Conservation (phyloP, 2,797 vertebrate genomes). For the Phrynocephalus vlangalii region DNA sequence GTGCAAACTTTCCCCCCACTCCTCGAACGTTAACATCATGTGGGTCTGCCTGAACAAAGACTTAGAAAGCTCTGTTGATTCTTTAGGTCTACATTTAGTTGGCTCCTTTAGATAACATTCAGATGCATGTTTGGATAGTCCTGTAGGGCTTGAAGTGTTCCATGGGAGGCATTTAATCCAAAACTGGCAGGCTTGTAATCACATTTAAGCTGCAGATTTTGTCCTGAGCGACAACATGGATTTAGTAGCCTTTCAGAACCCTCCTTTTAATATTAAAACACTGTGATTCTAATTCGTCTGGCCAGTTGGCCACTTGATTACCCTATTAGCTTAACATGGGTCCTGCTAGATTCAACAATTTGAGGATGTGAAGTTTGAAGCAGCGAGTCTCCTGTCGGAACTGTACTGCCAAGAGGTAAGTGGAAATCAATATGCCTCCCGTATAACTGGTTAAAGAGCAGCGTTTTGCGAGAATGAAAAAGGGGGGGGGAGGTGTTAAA, state of each 20-base stretch:
- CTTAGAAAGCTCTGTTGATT: neutral
- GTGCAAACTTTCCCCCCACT: accelerated
- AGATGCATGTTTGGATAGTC: neutral
- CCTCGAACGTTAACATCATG: accelerated
- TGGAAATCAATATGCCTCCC: neutral
- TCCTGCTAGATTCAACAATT: constrained; percentile 89
- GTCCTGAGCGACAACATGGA: neutral
- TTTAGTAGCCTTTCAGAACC: neutral
- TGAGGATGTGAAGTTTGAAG: constrained; percentile 99
- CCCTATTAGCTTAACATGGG: constrained; percentile 72
- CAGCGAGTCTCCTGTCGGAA: constrained; percentile 96
- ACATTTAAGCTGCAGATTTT: neutral
- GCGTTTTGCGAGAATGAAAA: neutral
- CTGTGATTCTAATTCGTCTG: neutral
- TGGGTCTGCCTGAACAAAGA: accelerated
- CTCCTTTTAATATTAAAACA: too few relatives aligned
- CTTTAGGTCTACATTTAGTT: neutral
- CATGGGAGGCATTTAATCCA: neutral
- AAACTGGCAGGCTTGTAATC: neutral
- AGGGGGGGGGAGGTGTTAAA: too few relatives aligned
- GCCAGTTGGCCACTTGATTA: neutral
- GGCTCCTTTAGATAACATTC: neutral
- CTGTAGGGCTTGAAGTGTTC: neutral
- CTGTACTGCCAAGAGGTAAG: constrained; percentile 98
- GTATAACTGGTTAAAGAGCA: neutral